A percentile compares a stretch with the other conserved stretches of the same genome.
Conservation (phyloP, 1,140 invertebrate genomes). For the Rhagoletis pomonella region DNA sequence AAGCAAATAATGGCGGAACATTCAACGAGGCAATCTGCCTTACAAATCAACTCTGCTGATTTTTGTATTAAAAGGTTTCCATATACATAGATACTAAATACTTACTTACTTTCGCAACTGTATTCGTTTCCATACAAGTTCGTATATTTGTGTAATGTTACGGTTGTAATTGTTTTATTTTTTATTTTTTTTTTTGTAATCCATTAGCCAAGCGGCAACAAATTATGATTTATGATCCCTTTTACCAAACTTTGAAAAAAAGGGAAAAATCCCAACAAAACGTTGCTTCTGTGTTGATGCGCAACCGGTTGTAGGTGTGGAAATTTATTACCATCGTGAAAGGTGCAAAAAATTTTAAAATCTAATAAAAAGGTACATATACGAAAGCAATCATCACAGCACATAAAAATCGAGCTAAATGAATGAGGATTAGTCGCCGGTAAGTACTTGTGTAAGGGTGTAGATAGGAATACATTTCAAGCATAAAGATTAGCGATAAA, state of each 20-base stretch:
- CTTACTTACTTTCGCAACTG: too few species aligned
- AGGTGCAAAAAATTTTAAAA: slow-evolving; percentile 12
- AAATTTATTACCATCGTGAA: slow-evolving; percentile 5
- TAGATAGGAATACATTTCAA: too few species aligned
- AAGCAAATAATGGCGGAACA: neutral
- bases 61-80: neutral
- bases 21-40: slow-evolving; percentile 11
- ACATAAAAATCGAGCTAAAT: neutral
- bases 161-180: neutral
- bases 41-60: neutral
- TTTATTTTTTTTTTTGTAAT: neutral
- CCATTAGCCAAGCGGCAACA: slow-evolving; percentile 41
- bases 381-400: neutral
- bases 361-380: neutral
- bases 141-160: neutral
- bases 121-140: neutral
- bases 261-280: neutral
- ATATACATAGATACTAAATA: neutral
- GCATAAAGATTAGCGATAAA: neutral
- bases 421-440: neutral
- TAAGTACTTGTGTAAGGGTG: too few species aligned
- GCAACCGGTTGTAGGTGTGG: neutral
- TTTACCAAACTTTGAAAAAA: slow-evolving; percentile 3
- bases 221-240: slow-evolving; percentile 36
- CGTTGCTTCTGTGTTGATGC: neutral